Base-by-base conservation (phyloP, 2,113 vertebrate genomes). In the Microcebus jonahi region DNA sequence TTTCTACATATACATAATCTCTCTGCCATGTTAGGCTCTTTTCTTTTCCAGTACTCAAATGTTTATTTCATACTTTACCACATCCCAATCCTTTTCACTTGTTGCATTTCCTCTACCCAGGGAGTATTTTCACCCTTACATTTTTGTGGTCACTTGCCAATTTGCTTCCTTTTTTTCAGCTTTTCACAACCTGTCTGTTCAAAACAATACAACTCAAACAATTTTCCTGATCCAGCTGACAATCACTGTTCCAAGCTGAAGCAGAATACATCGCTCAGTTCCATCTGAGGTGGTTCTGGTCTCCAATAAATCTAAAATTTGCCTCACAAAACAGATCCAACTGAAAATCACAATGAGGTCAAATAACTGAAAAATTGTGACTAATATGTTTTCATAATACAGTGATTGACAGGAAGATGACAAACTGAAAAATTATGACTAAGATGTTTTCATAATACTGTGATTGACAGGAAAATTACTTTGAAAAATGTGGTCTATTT, bases 401-500 rank as follows among this genome's bases (percentile, higher is more conserved):
- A 88, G 29, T 80, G 55, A 94, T 20, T 80, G 55, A 94, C 17
- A 96, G 31, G 53, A 73, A 95, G 92, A 88, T 23, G 48, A 77
- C 25, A 92, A 83, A 85, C 31, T n/a, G 53, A 53, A 92, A 95
- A 96, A 80, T 10, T 82, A 5, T 83, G 65, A 94, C 21, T 70
- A 83, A 93, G 42, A 88, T 42, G 36, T 94, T 92, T 95, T 96
- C 23, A 53, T 92, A 85, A 92, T 61, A 67, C 0, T 91, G 29
- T 80, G 57, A 94, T 2, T 91, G 50, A 92, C 20, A 95, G 31
- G 53, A 73, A 93, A 94, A 91, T 91, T 48, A 86, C 50, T 88
- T 73, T 94, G 88, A 87, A 96, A 89, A 97, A 68, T 90, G 48
- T 57, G 34, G 45, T 85, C 36, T 87, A 76, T 80, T 97, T 50